These are phyloP conservation scores for Lepidothrix coronata DNA, from an alignment of 2,113 vertebrate species.

Conservation along the genomic window DNA sequence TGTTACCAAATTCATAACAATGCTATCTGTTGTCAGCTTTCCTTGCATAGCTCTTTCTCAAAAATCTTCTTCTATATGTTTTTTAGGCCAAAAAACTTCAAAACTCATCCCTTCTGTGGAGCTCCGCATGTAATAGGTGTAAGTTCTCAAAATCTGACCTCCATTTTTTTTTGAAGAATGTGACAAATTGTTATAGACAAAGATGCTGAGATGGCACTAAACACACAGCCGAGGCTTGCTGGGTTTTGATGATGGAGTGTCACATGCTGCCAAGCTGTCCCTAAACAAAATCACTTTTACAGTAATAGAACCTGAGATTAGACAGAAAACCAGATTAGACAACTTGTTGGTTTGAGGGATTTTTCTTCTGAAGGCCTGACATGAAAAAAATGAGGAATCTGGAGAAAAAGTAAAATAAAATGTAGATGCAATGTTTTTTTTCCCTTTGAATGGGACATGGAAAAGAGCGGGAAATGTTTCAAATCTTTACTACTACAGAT, in stretches of 20 bases:
- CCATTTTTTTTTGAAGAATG: neutral
- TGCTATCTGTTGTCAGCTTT: neutral
- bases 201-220: neutral
- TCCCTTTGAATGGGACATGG: neutral
- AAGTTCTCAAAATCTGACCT: neutral
- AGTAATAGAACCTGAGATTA: neutral
- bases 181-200: neutral
- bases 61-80: neutral
- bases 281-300: neutral
- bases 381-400: neutral
- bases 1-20: neutral
- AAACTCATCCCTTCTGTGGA: neutral
- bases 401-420: neutral
- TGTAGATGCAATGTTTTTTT: neutral
- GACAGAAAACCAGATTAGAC: neutral
- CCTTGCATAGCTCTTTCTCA: neutral
- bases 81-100: neutral
- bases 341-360: neutral
- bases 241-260: neutral
- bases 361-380: neutral
- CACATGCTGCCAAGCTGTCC: neutral
- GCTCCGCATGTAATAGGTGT: neutral
- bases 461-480: neutral
- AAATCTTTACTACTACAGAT: neutral
- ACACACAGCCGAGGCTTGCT: neutral